Evolutionary conservation across 2,797 vertebrate genomes (phyloP).

Genomic region (Pogonophryne albipinna): DNA sequence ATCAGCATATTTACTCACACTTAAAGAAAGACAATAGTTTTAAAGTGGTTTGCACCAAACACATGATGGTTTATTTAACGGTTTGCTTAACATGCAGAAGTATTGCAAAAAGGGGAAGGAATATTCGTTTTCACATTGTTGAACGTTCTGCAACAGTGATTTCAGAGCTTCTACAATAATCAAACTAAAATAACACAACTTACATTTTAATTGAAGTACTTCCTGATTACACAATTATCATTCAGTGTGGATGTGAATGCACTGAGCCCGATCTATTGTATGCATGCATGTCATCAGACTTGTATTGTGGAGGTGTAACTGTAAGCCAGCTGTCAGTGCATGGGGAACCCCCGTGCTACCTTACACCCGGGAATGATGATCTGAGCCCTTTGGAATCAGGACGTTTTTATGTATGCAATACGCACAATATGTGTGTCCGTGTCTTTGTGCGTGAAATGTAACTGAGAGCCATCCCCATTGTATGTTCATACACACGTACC

Average conservation of each 20-base stretch:
- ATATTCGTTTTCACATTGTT: no score
- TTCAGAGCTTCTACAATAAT: not conserved
- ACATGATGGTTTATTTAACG: not conserved
- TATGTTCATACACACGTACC: slow-evolving; percentile 35
- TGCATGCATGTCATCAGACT: slow-evolving; percentile 37
- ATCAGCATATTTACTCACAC: slow-evolving; percentile 1
- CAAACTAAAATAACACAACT: not conserved
- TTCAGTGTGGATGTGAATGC: slow-evolving; percentile 2
- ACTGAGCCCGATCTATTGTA: slow-evolving; percentile 18
- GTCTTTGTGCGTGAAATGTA: slow-evolving; percentile 49
- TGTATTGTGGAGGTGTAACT: slow-evolving; percentile 58
- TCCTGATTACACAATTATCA: not conserved
- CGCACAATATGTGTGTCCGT: slow-evolving; percentile 31
- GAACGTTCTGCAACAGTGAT: not conserved
- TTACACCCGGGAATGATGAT: slow-evolving; percentile 57
- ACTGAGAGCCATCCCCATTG: slow-evolving; percentile 44
- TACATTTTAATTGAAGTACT: not conserved
- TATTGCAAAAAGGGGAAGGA: no score
- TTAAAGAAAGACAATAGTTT: not conserved
- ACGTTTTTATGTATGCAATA: slow-evolving; percentile 42
- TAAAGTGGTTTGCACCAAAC: not conserved
- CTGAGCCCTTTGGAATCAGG: slow-evolving; percentile 50
- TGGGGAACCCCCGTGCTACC: slow-evolving; percentile 58
- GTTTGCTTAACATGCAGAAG: no score
- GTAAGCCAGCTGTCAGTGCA: slow-evolving; percentile 53